phyloP scores from a whole-genome alignment of 1,140 invertebrate genomes.

The Drosophila mojavensis region DNA sequence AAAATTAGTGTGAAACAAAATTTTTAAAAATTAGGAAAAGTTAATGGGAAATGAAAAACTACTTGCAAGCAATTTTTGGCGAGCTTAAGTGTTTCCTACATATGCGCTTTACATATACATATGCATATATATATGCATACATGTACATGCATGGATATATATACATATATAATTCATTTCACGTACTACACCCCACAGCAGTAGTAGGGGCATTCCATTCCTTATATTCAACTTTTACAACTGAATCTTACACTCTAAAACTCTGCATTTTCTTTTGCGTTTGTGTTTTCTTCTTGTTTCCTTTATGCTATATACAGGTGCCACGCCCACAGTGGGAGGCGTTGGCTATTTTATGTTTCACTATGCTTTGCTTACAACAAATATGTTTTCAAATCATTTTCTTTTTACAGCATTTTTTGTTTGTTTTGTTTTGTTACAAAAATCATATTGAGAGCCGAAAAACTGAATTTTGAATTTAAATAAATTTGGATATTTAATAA shows the following conservation, averaged over 20 bases:
- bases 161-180: conserved; percentile 35
- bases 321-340: conserved; percentile 8
- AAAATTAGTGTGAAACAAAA: conserved; percentile 19
- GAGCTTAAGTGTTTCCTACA: conserved; percentile 74
- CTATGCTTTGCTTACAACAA: conserved; percentile 60
- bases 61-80: conserved; percentile 60
- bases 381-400: conserved; percentile 24
- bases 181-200: not conserved
- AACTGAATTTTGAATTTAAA: conserved; percentile 77
- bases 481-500: conserved; percentile 19
- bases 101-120: conserved; percentile 71
- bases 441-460: conserved; percentile 71
- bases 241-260: conserved; percentile 32
- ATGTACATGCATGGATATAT: conserved; percentile 35
- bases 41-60: conserved; percentile 31
- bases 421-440: conserved; percentile 20
- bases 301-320: conserved; percentile 47
- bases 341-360: conserved; percentile 20
- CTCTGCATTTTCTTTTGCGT: conserved; percentile 21
- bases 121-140: conserved; percentile 48
- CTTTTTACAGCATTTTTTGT: conserved; percentile 31
- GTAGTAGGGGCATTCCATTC: conserved; percentile 18
- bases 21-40: conserved; percentile 9
- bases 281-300: conserved; percentile 14
- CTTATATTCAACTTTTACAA: conserved; percentile 61